phyloP scores from a whole-genome alignment of 92 coral and sea anemone genomes.

The Galaxea fascicularis region DNA sequence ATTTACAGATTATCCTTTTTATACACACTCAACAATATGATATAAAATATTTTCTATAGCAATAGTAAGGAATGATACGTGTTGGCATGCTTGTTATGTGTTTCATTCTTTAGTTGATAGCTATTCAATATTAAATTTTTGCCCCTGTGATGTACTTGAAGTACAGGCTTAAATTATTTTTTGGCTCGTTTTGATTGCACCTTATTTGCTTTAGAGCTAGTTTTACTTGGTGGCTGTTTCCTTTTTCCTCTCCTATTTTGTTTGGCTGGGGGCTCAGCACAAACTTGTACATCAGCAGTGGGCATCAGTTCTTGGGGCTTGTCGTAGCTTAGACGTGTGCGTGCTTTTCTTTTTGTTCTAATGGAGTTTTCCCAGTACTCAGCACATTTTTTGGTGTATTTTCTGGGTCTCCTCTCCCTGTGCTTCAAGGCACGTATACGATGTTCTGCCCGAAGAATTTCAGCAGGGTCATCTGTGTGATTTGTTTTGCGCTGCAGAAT shows the following conservation, averaged over 20 bases:
- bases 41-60: too few relatives aligned
- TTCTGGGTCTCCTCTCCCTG: slow-evolving; percentile 30
- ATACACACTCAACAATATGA: too few relatives aligned
- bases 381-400: slow-evolving; percentile 12
- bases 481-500: slow-evolving; percentile 33
- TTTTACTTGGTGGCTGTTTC: slow-evolving; percentile 24
- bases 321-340: slow-evolving; percentile 42
- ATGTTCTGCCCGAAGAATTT: slow-evolving; percentile 31
- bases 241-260: slow-evolving; percentile 39
- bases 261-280: slow-evolving; percentile 46
- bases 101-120: neutral
- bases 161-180: neutral
- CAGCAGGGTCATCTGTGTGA: slow-evolving; percentile 54
- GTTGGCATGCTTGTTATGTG: neutral
- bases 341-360: slow-evolving; percentile 3
- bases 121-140: neutral
- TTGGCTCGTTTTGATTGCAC: slow-evolving; percentile 22
- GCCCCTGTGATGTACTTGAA: neutral
- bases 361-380: slow-evolving; percentile 35
- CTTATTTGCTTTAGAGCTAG: slow-evolving; percentile 7
- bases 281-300: too few relatives aligned
- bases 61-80: too few relatives aligned
- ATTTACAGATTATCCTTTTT: too few relatives aligned
- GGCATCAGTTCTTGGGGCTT: slow-evolving; percentile 28
- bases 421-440: slow-evolving; percentile 21